Conservation (phyloP, 2,888 invertebrate species). For the Nomada flava region DNA sequence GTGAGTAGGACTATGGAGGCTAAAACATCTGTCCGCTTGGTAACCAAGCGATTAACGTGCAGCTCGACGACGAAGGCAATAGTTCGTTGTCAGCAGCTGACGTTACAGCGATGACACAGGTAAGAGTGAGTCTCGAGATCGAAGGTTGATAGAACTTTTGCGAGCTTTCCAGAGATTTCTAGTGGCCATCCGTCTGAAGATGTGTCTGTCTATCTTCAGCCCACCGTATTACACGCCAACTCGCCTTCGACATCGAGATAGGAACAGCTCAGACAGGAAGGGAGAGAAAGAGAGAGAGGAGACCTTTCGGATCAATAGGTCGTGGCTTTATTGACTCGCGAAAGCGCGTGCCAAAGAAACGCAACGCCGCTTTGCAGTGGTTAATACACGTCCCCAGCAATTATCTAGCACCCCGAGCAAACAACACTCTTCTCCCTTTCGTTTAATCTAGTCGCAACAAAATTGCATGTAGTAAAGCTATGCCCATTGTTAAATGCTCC, state of each 20-base stretch:
- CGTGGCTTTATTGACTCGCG: constrained; percentile 70
- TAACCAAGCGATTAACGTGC: constrained; percentile 39
- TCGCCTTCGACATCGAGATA: constrained; percentile 48
- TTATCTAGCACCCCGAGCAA: constrained; percentile 21
- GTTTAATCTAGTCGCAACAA: constrained; percentile 4
- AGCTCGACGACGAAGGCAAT: constrained; percentile 1
- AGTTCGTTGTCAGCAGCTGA: constrained; percentile 53
- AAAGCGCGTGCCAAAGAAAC: constrained; percentile 66
- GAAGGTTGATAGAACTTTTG: constrained; percentile 50
- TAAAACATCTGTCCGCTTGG: constrained; percentile 22
- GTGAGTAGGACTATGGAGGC: background rate
- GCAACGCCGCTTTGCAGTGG: constrained; percentile 39
- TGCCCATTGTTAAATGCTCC: too few species aligned
- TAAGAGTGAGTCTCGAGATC: constrained; percentile 21
- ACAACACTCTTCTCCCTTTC: constrained; percentile 2
- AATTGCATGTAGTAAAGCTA: too few species aligned
- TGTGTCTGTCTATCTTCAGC: constrained; percentile 46
- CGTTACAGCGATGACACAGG: constrained; percentile 3
- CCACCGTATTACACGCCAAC: constrained; percentile 30
- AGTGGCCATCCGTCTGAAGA: constrained; percentile 29
- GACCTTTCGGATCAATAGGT: constrained; percentile 68
- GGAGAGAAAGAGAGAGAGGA: constrained; percentile 18
- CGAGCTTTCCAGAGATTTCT: constrained; percentile 32
- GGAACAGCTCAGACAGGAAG: constrained; percentile 25
- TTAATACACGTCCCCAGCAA: constrained; percentile 45